These are phyloP conservation scores for Stomatorhinus ivindoensis DNA, from an alignment of 2,113 vertebrate genomes.

Conservation along the genomic window DNA sequence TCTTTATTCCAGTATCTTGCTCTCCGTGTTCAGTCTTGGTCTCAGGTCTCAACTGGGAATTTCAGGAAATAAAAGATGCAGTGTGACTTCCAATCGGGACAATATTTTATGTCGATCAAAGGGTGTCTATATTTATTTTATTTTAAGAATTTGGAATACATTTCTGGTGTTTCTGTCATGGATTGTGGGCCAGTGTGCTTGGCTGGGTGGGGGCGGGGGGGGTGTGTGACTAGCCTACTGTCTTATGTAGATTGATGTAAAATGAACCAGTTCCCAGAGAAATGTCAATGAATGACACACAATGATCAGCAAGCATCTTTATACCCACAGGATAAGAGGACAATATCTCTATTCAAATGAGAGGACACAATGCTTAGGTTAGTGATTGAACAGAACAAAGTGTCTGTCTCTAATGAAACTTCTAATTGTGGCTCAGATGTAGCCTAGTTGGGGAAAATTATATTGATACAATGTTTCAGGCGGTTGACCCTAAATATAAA, in stretches of 20 bases:
- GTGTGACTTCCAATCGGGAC: neutral
- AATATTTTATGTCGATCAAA: conserved; percentile 21
- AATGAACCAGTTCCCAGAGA: neutral
- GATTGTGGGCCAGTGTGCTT: neutral
- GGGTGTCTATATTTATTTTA: neutral
- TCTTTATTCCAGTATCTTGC: neutral
- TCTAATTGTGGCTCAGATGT: no score
- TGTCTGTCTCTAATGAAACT: neutral
- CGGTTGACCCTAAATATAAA: neutral
- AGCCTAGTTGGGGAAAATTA: neutral
- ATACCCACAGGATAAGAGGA: neutral
- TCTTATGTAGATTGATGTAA: neutral
- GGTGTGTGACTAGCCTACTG: neutral
- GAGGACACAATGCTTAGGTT: neutral
- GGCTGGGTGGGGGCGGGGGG: neutral
- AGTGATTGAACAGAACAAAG: neutral
- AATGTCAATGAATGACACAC: neutral
- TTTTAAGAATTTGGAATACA: neutral
- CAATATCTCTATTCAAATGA: neutral
- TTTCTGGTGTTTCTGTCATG: neutral
- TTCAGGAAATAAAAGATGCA: neutral
- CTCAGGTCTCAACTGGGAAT: neutral
- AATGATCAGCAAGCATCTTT: neutral
- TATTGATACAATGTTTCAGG: neutral
- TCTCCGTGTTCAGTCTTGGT: neutral